Base-by-base conservation (phyloP, 2,888 invertebrate genomes). In the Pasiphila rectangulata region DNA sequence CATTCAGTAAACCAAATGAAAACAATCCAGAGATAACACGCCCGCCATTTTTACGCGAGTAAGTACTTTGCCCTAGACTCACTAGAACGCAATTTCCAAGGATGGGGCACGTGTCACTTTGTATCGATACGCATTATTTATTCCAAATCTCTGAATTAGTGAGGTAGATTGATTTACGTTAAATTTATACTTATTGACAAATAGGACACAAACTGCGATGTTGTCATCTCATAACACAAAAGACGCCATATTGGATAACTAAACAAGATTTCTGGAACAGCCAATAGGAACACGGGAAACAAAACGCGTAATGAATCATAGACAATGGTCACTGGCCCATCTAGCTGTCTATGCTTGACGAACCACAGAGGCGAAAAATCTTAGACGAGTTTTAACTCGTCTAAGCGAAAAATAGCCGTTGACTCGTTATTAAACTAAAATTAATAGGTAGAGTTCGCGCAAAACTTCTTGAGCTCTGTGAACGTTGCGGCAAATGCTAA, bases 171-270 rank as follows among this genome's bases (percentile, higher is more conserved):
- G 17, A 69, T 67, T 72, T 70, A 63, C 59, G 63, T 70, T 64
- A 64, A 74, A 67, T 77, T 64, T 64, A 72, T 70, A 70, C 68
- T 52, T 64, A 72, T 74, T 77, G 80, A 84, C 79, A 83, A 84
- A 76, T 79, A 75, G 73, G 72, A 75, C 83, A 83, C 84, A 83
- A 87, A 86, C 78, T 88, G 81, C 84, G 85, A 88, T 89, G 89
- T 88, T 89, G 89, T 89, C 89, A 89, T 87, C 85, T 85, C 83
- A 84, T 79, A 87, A 87, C 84, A 87, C 82, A 74, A 83, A 74
- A 76, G 79, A 79, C 89, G 89, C 89, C 89, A 89, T 89, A 82
- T 88, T 88, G 86, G 79, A 69, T 75, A 35, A 38, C 43, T 46
- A 80, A 32, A 35, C 37, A 46, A 42, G 42, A 23, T 44, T 32